Percentiles rank a stretch among this genome's conserved stretches.
Conservation (phyloP, 1,140 invertebrate species). For the Drosophila lacertosa region DNA sequence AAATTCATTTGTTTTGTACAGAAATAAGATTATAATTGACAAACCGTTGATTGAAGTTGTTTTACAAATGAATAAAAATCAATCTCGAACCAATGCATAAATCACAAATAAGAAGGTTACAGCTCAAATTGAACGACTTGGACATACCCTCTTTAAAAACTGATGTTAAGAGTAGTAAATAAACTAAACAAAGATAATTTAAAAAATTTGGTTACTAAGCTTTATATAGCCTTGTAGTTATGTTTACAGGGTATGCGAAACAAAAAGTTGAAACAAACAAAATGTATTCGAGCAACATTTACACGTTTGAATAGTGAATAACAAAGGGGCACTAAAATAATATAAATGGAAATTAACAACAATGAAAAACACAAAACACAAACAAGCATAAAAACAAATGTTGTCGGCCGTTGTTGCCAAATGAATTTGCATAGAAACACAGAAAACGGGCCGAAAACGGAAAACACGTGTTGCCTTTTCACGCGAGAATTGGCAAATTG, state of each 20-base stretch:
- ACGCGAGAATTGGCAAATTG: conserved; percentile 9
- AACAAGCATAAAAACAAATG: conserved; percentile 6
- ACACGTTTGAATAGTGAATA: conserved; percentile 32
- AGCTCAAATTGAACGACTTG: not conserved
- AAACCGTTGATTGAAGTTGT: conserved; percentile 28
- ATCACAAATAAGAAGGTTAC: not conserved
- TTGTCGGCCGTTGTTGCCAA: not conserved
- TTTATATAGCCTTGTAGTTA: no score
- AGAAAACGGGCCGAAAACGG: conserved; percentile 8
- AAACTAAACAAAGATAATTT: no score
- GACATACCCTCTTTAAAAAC: not conserved
- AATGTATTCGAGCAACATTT: conserved; percentile 21
- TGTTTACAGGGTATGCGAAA: not conserved
- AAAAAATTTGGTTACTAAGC: no score
- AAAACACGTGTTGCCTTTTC: conserved; percentile 12
- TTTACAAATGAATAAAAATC: conserved; percentile 32
- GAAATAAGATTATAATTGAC: conserved; percentile 7
- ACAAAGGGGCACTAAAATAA: conserved; percentile 15
- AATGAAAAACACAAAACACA: conserved; percentile 17
- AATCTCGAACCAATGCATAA: not conserved
- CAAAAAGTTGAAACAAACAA: conserved; percentile 39
- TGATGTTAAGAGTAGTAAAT: no score
- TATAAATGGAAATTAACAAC: conserved; percentile 18
- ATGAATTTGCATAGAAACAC: conserved; percentile 33
- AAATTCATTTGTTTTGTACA: not conserved